Evolutionary conservation across 1,140 invertebrate genomes (phyloP), one percentile per base, ranked within the genome.

Genomic region (Rhagoletis pomonella): DNA sequence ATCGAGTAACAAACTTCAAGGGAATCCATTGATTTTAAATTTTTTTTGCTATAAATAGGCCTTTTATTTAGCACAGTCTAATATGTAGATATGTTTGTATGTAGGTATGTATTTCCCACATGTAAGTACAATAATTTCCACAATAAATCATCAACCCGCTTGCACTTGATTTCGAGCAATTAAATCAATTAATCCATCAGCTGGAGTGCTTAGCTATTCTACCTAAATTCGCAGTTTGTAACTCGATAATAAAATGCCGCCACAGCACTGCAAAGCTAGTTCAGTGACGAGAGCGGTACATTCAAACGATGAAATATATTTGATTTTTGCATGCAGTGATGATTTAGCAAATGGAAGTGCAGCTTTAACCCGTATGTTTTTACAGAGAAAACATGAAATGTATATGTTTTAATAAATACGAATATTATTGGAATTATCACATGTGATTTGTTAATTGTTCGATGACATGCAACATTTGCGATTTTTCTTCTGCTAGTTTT

Each of bases 151-250:
- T 29, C 73, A 81, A 55, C 17, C 47, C 7, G 47, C 47, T 81
- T 50, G 73, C 73, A 50, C 47, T 55, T 81, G 73, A 81, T 81
- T 81, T 81, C 73, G 47, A 50, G 47, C 73, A 81, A 81, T 81
- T 81, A 81, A 55, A 81, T 55, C 47, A 81, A 81, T 81, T 81
- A 81, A 55, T 81, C 47, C 73, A 81, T 81, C 73, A 77, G 47
- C 44, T 19, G 44, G 7, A 77, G 14, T 29, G 6, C 14, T 19
- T 42, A 81, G 19, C 47, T 81, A 47, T 55, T 47, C 47, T 81
- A 81, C 47, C 73, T 81, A 44, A 81, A 81, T 81, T 50, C 47
- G 55, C 47, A 81, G 55, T n/a, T 81, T 55, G 44, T 55, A 55
- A 58, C 47, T 81, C 47, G 73, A 81, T 81, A 81, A 81, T 42